These are phyloP conservation scores for Pinctada fucata DNA, from an alignment of 2,888 invertebrate species.

Conservation along the genomic window DNA sequence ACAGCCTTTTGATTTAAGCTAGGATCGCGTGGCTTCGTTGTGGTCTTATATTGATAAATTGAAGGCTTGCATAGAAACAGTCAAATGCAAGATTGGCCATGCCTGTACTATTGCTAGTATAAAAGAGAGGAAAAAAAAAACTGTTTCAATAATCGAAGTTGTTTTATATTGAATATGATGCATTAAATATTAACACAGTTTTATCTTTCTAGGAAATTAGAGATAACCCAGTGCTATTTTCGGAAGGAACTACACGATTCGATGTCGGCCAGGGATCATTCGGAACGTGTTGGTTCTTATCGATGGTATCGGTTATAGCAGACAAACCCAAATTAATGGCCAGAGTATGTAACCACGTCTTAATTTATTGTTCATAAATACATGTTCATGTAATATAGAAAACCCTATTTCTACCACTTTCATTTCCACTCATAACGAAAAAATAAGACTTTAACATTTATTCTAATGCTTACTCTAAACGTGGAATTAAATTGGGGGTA, in stretches of 20 bases:
- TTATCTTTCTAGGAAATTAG: constrained; percentile 59
- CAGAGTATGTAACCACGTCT: constrained; percentile 50
- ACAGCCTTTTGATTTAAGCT: background rate
- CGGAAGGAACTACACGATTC: constrained; percentile 65
- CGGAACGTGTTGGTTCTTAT: constrained; percentile 73
- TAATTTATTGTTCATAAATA: background rate
- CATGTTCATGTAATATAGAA: background rate
- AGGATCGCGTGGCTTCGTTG: background rate
- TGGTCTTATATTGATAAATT: background rate
- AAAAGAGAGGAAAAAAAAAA: too few species aligned
- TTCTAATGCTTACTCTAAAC: too few species aligned
- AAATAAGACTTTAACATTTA: background rate
- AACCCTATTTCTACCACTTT: background rate
- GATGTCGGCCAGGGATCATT: constrained; percentile 71
- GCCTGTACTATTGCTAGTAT: too few species aligned
- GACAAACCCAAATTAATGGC: constrained; percentile 61
- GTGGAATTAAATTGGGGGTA: too few species aligned
- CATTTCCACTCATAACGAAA: background rate
- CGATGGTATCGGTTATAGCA: constrained; percentile 64
- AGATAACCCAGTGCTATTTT: constrained; percentile 58
- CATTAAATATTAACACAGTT: too few species aligned
- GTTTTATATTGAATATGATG: too few species aligned
- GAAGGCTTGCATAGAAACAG: too few species aligned
- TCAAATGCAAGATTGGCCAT: too few species aligned
- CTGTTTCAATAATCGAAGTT: too few species aligned